Evolutionary conservation across 1,140 invertebrate species (phyloP).

Genomic region (Trichonephila inaurata): DNA sequence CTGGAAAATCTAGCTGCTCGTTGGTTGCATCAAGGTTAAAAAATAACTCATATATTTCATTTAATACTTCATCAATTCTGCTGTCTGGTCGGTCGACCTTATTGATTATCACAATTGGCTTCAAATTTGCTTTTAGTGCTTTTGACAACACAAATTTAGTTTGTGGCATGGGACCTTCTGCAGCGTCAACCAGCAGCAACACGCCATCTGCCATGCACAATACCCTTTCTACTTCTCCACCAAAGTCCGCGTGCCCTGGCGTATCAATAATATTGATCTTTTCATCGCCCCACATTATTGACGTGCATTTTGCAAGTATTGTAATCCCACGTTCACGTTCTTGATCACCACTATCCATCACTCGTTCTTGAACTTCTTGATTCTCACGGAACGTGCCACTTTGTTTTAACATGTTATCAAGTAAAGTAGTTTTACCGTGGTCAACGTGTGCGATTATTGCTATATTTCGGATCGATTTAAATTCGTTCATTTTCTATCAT

Average conservation of each 20-base stretch:
- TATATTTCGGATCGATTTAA: no score
- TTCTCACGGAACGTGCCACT: no score
- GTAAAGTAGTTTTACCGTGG: no score
- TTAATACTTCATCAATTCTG: not conserved
- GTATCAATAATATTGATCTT: constrained; percentile 79
- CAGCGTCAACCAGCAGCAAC: constrained; percentile 79
- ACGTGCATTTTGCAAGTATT: constrained; percentile 79
- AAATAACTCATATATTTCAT: no score
- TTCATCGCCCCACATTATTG: constrained; percentile 78
- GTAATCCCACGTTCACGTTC: constrained; percentile 79
- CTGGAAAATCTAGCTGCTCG: no score
- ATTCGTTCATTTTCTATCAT: no score
- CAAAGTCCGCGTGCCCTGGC: constrained; percentile 80
- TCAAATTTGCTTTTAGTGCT: constrained; percentile 78
- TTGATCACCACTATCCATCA: constrained; percentile 50
- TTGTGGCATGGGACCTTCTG: constrained; percentile 80
- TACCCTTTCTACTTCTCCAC: constrained; percentile 79
- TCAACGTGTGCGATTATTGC: no score
- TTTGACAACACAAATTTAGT: constrained; percentile 79
- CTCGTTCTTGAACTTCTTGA: no score
- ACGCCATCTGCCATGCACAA: constrained; percentile 79
- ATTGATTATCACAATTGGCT: constrained; percentile 79
- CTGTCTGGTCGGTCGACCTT: constrained; percentile 79
- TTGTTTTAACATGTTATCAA: no score
- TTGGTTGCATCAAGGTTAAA: no score